These are phyloP conservation scores for Henicopernis longicauda DNA, from an alignment of 2,113 vertebrate genomes.

Conservation along the genomic window DNA sequence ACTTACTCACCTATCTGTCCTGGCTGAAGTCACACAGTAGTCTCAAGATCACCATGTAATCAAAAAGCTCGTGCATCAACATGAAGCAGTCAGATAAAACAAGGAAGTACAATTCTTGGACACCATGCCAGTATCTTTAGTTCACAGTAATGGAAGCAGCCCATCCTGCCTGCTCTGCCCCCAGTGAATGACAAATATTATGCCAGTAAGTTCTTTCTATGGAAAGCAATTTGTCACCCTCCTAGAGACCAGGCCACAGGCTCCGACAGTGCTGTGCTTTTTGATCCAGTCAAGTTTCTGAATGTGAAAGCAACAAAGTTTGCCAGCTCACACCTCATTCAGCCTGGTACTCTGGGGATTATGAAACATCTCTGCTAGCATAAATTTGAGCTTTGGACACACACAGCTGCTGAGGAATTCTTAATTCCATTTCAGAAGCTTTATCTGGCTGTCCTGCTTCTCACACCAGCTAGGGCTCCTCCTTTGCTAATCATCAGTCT, in stretches of 20 bases:
- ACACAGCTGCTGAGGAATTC: not conserved
- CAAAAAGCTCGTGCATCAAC: accelerated
- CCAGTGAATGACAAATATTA: not conserved
- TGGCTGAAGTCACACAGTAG: not conserved
- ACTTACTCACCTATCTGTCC: not conserved
- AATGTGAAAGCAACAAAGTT: not conserved
- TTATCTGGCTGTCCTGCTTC: not conserved
- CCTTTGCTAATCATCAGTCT: not conserved
- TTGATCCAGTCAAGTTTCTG: not conserved
- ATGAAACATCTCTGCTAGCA: not conserved
- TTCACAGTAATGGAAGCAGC: not conserved
- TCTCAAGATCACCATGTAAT: not conserved
- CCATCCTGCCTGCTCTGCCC: not conserved
- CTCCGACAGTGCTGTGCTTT: not conserved
- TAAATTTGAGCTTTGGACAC: not conserved
- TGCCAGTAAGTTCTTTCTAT: not conserved
- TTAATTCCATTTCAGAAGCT: not conserved
- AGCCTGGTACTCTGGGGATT: not conserved
- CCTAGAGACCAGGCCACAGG: not conserved
- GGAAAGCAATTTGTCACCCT: not conserved
- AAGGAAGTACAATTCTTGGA: not conserved
- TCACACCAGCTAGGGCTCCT: not conserved
- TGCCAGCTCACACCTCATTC: not conserved
- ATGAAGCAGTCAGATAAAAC: not conserved
- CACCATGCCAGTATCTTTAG: accelerated